Evolutionary conservation across 2,888 invertebrate species (phyloP), one percentile per base, ranked within the genome.

Genomic region (Ophion costatus): DNA sequence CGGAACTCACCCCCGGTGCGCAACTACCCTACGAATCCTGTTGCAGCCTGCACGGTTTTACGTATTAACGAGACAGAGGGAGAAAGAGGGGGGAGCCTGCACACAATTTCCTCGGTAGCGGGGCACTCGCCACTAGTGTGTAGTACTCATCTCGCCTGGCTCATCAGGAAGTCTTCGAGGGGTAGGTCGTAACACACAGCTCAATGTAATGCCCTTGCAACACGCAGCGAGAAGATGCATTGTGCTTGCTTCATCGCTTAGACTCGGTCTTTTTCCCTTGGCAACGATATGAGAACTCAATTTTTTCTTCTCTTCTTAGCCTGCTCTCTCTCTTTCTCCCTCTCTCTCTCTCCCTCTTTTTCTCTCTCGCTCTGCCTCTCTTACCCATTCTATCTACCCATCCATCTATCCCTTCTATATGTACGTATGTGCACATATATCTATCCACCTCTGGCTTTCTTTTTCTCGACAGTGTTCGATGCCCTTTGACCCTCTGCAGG

Each of bases 41-140:
- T 66, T 82, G 78, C 82, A 83, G 63, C n/a, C 75, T 67, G 74
- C 90, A 85, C 88, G 87, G 87, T 92, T 93, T 93, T 93, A 92
- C 90, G 91, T 92, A 92, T 93, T 93, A 93, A 92, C 91, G 67
- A 67, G 42, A 67, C 20, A 51, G 57, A 33, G 3, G 0, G 67
- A 24, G 29, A 14, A 20, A 38, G 42, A 33, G 76, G 24, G 71
- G 11, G 29, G 89, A 87, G 64, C 20, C 86, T 89, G 88, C 89
- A 89, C 89, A 88, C 87, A 84, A 83, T 76, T 51, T 66, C 5
- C 38, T 67, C 24, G 14, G 14, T 64, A 64, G 75, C 17, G 29
- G 29, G 51, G 33, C 29, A 22, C 2, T 38, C 2, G 38, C 57
- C 24, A 42, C 38, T 66, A 56, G 22, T 14, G 64, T 22, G 38